Conservation (phyloP, 2,113 vertebrate genomes). For the Caracal caracal region DNA sequence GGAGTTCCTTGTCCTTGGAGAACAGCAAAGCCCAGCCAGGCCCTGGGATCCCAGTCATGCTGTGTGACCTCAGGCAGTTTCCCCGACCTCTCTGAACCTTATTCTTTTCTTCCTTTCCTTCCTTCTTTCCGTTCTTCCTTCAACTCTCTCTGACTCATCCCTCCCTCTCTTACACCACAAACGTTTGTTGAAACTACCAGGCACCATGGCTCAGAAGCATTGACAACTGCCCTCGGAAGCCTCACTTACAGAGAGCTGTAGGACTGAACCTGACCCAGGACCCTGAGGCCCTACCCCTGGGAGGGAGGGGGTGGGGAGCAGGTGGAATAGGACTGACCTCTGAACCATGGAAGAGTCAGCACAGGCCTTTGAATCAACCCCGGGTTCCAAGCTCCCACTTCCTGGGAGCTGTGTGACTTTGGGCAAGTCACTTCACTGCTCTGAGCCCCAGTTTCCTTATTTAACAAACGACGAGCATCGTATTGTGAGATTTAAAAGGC, state of each 20-base stretch:
- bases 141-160: not conserved
- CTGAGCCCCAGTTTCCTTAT: not conserved
- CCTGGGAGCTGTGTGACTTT: not conserved
- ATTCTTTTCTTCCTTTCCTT: not conserved
- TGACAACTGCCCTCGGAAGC: not conserved
- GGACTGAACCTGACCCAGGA: not conserved
- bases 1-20: not conserved
- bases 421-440: not conserved
- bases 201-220: not conserved
- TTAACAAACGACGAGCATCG: not conserved
- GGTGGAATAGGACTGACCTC: not conserved
- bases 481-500: not conserved
- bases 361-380: not conserved
- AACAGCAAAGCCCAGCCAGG: not conserved
- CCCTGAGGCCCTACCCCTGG: not conserved
- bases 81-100: not conserved
- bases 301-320: rapidly evolving
- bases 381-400: not conserved
- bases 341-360: not conserved
- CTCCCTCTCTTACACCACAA: not conserved
- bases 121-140: not conserved
- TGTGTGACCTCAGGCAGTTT: not conserved
- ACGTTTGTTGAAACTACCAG: not conserved
- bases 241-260: not conserved
- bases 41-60: not conserved